Conservation (phyloP, 2,113 vertebrate genomes). For the Macrotus californicus region DNA sequence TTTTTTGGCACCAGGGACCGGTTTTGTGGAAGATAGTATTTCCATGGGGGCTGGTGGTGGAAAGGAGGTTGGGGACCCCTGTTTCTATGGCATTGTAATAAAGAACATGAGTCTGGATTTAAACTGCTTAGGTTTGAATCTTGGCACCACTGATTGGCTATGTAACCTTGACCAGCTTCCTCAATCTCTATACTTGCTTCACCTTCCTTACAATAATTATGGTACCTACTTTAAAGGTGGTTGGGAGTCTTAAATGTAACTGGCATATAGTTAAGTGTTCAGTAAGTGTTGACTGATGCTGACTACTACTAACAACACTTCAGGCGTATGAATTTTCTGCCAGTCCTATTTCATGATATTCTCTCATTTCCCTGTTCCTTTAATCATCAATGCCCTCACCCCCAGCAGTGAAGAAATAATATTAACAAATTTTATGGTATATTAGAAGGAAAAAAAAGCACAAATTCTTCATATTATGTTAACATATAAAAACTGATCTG, state of each 20-base stretch:
- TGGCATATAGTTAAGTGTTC: not conserved
- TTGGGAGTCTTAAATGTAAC: not conserved
- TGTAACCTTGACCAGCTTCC: not conserved
- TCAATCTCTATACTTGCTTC: not conserved
- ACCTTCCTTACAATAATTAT: not conserved
- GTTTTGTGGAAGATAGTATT: no score
- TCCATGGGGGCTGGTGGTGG: no score
- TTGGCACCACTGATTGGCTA: not conserved
- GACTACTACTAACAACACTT: not conserved
- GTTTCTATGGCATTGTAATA: no score
- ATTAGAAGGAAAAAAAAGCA: not conserved
- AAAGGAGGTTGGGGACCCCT: no score
- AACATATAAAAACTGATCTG: conserved; percentile 7
- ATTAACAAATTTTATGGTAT: not conserved
- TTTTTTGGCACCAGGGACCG: no score
- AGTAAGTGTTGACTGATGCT: not conserved
- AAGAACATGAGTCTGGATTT: not conserved
- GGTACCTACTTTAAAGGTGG: not conserved
- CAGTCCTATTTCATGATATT: not conserved
- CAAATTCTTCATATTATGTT: not conserved
- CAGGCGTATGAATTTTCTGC: not conserved
- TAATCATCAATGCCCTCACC: not conserved
- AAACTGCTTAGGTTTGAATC: not conserved
- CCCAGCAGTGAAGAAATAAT: not conserved
- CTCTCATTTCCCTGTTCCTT: conserved; percentile 21